Evolutionary conservation across 2,797 vertebrate genomes (phyloP).

Genomic region (Sebastes variabilis): DNA sequence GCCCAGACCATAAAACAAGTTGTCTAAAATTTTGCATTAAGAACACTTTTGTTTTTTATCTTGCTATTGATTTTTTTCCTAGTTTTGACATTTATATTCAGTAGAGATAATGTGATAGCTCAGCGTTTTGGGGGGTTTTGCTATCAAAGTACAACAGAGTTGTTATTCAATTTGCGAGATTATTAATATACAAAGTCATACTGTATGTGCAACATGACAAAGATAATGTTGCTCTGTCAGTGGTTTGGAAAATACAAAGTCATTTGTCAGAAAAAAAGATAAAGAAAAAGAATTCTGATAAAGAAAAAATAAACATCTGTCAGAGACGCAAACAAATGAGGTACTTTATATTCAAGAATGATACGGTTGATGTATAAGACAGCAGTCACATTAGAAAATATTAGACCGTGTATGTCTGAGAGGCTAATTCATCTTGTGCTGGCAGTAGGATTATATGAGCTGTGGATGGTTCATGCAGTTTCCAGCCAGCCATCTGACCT

Average conservation of each 20-base stretch:
- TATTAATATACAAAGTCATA: neutral
- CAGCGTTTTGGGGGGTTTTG: neutral
- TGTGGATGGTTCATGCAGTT: conserved; percentile 19
- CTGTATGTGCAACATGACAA: neutral
- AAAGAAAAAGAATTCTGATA: conserved; percentile 19
- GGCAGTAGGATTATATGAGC: conserved; percentile 23
- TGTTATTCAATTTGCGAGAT: conserved; percentile 14
- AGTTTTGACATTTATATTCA: conserved; percentile 19
- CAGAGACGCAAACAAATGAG: conserved; percentile 37
- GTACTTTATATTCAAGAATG: conserved; percentile 21
- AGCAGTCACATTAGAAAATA: conserved; percentile 28
- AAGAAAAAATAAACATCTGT: conserved; percentile 21
- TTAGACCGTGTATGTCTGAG: neutral
- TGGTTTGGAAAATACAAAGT: conserved; percentile 9
- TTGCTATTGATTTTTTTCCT: neutral
- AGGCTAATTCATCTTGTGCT: conserved; percentile 49
- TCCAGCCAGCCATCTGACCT: conserved; percentile 24
- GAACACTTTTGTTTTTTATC: neutral
- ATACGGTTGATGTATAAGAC: conserved; percentile 26
- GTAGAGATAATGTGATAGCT: conserved; percentile 5
- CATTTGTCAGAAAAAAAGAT: conserved; percentile 27
- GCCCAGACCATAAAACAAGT: neutral
- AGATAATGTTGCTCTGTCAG: conserved; percentile 6
- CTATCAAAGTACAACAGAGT: neutral
- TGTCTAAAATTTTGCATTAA: neutral